Evolutionary conservation across 2,888 invertebrate genomes (phyloP), one percentile per base, ranked within the genome.

Genomic region (Ophioninae sp.): DNA sequence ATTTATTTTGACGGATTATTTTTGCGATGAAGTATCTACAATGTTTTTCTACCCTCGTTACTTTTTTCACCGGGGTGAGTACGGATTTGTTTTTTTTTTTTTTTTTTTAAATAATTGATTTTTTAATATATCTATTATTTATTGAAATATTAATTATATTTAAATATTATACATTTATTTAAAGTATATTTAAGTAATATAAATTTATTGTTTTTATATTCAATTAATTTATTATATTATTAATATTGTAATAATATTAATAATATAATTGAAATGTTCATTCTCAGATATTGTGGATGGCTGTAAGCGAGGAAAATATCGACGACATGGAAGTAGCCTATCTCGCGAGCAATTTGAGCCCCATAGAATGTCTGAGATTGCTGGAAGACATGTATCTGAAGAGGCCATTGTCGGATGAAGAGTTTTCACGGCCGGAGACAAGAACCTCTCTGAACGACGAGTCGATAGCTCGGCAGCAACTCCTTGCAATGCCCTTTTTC

Each of bases 21-120:
- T 86, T 87, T 87, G 83, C 74, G 74, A 90, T 90, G 89, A 87
- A 80, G 86, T 87, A 87, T 87, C 41, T 87, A 80, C 81, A 75
- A 73, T 79, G 82, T 61, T 84, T 88, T 87, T 88, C 85, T 82
- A 85, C 85, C 75, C 62, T 88, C 73, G 72, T 87, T 37, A 77
- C 87, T 39, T 59, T 88, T 85, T 87, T 87, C 6, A 84, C 81
- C 21, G 79, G 75, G 88, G 88, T 89, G 44, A 87, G 85, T 75
- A 20, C 30, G 8, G 7, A 37, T 30, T 57, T 37, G 37, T 0
- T 57, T 6, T 62, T 41, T 20, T 23, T 30, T 20, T 62, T 37
- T 30, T 37, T 64, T 7, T 3, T 17, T 10, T 17, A 37, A n/a
- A n/a, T n/a, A n/a, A n/a, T n/a, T n/a, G n/a, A n/a, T n/a, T n/a